Base-by-base conservation (phyloP, 1,140 invertebrate species). In the Pseudomyrmex concolor region DNA sequence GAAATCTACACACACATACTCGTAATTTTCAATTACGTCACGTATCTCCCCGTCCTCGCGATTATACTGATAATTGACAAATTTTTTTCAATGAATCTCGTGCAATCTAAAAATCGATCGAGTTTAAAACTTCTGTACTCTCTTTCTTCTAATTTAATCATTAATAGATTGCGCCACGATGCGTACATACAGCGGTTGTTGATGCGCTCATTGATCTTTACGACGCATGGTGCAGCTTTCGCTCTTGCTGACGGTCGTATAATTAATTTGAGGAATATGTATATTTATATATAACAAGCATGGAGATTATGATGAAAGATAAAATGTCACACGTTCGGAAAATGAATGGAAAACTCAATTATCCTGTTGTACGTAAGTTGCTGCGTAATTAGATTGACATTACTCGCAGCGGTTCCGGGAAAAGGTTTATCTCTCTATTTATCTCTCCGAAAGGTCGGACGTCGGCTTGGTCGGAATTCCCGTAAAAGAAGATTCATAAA, bases 351-450 rank as follows among this genome's bases (percentile, higher is more conserved):
- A 19, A 55, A 80, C 55, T 25, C 19, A 80, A 80, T 80, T 80
- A 59, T 25, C 34, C 17, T 15, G 10, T 7, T 34, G 15, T 54
- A 57, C 8, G 34, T 80, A 80, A 80, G 54, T 80, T 78, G 76
- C 17, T 48, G 54, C 22, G 45, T 86, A 84, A 86, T 86, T 71
- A 77, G 83, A 87, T 84, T 76, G 73, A 63, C 67, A 86, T 84
- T 25, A 13, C 82, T 60, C 71, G 51, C 19, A 51, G 84, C 62
- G 9, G 34, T 86, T 34, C 54, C 17, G 45, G 8, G 9, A 34
- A 83, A 87, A 72, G 66, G 78, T 87, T n/a, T n/a, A n/a, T n/a
- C 60, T 76, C 72, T 19, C n/a, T 34, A 34, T 34, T 15, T 48
- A 17, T 60, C 55, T 73, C 34, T 48, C 12, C 48, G 2, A 87